phyloP scores from a whole-genome alignment of 2,113 vertebrate genomes.

The Clarias magur region DNA sequence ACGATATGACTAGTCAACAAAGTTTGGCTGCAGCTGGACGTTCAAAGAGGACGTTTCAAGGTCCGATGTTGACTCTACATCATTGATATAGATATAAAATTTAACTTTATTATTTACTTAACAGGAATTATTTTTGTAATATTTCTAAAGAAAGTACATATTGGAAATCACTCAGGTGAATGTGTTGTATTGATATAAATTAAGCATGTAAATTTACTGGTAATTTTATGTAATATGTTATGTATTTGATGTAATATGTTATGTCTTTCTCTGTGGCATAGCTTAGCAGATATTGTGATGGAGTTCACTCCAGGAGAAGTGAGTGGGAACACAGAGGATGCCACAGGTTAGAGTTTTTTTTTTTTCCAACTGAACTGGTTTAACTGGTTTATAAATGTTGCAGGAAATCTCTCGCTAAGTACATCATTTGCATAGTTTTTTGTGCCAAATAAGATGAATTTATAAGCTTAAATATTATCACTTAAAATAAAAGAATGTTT shows the following conservation, averaged over 20 bases:
- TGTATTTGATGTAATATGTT: background rate
- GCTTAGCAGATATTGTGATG: slow-evolving; percentile 58
- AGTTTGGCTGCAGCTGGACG: too few species aligned
- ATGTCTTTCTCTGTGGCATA: background rate
- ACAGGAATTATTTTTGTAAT: too few species aligned
- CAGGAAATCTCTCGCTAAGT: background rate
- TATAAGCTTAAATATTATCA: background rate
- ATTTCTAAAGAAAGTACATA: background rate
- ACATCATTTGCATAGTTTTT: background rate
- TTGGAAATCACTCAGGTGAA: background rate
- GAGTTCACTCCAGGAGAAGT: slow-evolving; percentile 71
- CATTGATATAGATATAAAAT: too few species aligned
- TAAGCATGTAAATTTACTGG: too few species aligned
- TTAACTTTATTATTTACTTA: too few species aligned
- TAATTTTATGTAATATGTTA: too few species aligned
- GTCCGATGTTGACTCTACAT: too few species aligned
- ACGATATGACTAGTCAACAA: too few species aligned
- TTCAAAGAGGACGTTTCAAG: too few species aligned
- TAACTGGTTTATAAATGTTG: background rate
- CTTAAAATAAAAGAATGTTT: background rate
- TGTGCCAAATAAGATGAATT: background rate
- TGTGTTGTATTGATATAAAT: background rate
- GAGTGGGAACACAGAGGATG: slow-evolving; percentile 76
- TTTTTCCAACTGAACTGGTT: background rate
- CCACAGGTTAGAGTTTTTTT: slow-evolving; percentile 70